Percentiles rank a stretch among this genome's conserved stretches.
Conservation (phyloP, 2,888 invertebrate genomes). For the Vannuccia rotundouncinata region DNA sequence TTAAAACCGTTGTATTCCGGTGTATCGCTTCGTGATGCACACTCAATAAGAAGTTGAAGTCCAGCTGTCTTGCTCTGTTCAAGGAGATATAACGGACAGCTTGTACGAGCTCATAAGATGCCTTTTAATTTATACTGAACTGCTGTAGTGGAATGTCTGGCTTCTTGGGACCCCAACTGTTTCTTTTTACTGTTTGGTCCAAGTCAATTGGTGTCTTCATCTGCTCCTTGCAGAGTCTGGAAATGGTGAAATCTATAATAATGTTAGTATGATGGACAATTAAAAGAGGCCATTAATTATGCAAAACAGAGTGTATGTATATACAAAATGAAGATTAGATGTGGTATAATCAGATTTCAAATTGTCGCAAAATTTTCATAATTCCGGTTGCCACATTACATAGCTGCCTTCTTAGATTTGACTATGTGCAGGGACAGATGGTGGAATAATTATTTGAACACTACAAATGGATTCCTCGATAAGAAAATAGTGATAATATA, state of each 20-base stretch:
- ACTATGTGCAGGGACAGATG: no score
- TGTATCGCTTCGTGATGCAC: neutral
- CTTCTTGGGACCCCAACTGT: neutral
- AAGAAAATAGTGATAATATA: no score
- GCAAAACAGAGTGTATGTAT: no score
- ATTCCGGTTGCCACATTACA: no score
- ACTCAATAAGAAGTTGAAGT: neutral
- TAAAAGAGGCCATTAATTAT: no score
- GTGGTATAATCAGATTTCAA: no score
- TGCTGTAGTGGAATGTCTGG: neutral
- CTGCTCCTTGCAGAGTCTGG: neutral
- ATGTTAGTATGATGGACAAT: no score
- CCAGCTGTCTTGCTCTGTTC: neutral
- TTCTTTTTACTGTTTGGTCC: neutral
- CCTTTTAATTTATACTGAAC: neutral
- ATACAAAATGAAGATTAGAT: no score
- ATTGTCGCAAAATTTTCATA: no score
- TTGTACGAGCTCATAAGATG: neutral
- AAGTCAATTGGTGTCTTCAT: neutral
- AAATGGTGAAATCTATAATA: neutral
- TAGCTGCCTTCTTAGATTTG: no score
- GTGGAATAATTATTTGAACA: no score
- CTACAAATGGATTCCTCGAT: no score
- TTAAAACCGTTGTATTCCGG: neutral
- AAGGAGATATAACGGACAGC: neutral